A percentile compares a stretch with the other conserved stretches of the same genome.
These are phyloP conservation scores for Pogonus chalceus DNA, from an alignment of 1,140 invertebrate genomes.

Conservation along the genomic window DNA sequence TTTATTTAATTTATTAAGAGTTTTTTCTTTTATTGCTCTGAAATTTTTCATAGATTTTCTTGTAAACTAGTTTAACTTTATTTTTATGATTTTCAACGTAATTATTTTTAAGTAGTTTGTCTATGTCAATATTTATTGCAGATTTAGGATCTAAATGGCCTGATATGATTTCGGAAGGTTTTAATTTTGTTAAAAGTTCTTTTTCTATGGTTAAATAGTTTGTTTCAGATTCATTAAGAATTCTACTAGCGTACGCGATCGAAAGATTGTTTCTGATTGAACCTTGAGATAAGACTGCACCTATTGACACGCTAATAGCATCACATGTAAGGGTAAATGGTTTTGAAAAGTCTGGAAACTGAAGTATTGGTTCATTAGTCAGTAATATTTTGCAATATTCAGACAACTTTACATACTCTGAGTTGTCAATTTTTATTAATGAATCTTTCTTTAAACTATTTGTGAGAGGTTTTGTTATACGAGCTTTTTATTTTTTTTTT, in stretches of 20 bases:
- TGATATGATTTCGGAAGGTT: slow-evolving; percentile 16
- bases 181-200: slow-evolving; percentile 18
- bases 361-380: slow-evolving; percentile 20
- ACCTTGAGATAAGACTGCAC: slow-evolving; percentile 25
- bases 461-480: slow-evolving; percentile 20
- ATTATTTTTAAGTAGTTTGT: slow-evolving; percentile 6
- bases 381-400: slow-evolving; percentile 19
- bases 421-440: slow-evolving; percentile 11
- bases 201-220: too few species aligned
- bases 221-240: too few species aligned
- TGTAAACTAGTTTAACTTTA: slow-evolving; percentile 6
- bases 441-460: slow-evolving; percentile 22
- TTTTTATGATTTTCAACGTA: slow-evolving; percentile 13
- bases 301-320: slow-evolving; percentile 26
- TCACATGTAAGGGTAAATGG: slow-evolving; percentile 30
- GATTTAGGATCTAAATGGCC: slow-evolving; percentile 19
- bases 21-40: slow-evolving; percentile 11
- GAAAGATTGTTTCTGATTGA: too few species aligned
- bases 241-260: too few species aligned
- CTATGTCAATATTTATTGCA: slow-evolving; percentile 11
- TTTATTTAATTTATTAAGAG: slow-evolving; percentile 2
- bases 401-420: slow-evolving; percentile 18
- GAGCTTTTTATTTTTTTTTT: slow-evolving; percentile 20
- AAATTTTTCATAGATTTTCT: slow-evolving; percentile 10
- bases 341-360: slow-evolving; percentile 31